Conservation (phyloP, 2,888 invertebrate genomes). For the Phortica magna region DNA sequence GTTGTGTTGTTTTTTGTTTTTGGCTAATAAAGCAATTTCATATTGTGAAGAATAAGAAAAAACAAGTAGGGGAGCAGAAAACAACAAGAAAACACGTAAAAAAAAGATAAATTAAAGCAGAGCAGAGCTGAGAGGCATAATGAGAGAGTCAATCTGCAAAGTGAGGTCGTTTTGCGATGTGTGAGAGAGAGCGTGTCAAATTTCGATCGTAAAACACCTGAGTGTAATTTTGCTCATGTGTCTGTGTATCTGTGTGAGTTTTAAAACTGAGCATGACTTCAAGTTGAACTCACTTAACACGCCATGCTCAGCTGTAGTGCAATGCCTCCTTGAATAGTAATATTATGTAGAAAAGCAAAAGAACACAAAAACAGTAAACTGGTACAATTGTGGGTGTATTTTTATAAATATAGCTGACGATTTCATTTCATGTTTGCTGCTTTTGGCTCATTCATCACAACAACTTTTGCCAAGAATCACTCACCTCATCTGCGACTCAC, state of each 20-base stretch:
- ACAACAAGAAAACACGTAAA: constrained; percentile 9
- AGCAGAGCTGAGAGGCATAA: neutral
- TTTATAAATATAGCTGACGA: too few relatives aligned
- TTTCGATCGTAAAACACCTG: constrained; percentile 13
- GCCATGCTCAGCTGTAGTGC: constrained; percentile 12
- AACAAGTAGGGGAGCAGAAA: constrained; percentile 26
- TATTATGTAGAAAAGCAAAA: neutral
- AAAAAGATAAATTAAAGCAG: neutral
- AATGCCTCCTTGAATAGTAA: neutral
- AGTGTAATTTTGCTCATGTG: neutral
- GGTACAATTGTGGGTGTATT: too few relatives aligned
- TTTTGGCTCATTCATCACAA: too few relatives aligned
- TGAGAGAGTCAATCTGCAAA: constrained; percentile 7
- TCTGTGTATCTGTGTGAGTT: neutral
- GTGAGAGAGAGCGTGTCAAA: neutral
- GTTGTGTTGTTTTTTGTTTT: constrained; percentile 49
- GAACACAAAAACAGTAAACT: neutral
- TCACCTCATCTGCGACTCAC: neutral
- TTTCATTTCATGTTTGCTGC: too few relatives aligned
- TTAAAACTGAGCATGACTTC: neutral
- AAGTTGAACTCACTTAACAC: too few relatives aligned
- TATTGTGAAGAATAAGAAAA: constrained; percentile 57
- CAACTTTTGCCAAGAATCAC: neutral
- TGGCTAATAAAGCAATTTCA: constrained; percentile 68
- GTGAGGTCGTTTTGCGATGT: constrained; percentile 16